phyloP scores from a whole-genome alignment of 2,888 invertebrate genomes.

The Thecocarcelia acutangulata region DNA sequence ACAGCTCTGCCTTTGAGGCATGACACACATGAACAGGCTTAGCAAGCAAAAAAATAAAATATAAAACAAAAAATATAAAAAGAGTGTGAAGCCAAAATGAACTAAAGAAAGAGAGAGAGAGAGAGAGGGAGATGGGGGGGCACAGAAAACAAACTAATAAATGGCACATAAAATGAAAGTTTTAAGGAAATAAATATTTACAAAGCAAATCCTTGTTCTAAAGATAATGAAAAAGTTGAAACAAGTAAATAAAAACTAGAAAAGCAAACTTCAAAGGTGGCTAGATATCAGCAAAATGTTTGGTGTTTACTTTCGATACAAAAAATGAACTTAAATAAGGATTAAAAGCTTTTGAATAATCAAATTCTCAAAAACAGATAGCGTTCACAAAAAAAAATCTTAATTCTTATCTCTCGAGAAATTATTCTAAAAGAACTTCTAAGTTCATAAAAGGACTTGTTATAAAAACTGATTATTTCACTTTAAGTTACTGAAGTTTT shows the following conservation, averaged over 20 bases:
- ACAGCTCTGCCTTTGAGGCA: conserved; percentile 58
- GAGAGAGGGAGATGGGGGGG: no score
- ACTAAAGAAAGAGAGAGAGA: background rate
- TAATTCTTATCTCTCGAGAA: no score
- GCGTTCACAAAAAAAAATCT: no score
- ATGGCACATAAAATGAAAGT: conserved; percentile 56
- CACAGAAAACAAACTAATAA: conserved; percentile 22
- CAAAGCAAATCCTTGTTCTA: conserved; percentile 43
- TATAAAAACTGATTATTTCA: no score
- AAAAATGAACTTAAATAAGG: no score
- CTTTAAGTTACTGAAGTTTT: no score
- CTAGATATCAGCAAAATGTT: conserved; percentile 1
- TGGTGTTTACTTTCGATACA: no score
- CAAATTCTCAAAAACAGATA: no score
- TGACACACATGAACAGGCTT: conserved; percentile 60
- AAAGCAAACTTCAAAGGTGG: conserved; percentile 6
- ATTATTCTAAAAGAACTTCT: no score
- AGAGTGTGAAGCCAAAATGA: background rate
- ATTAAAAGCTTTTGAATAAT: no score
- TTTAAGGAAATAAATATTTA: conserved; percentile 60
- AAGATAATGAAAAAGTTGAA: conserved; percentile 24
- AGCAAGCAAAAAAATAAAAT: conserved; percentile 25
- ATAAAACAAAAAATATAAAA: background rate
- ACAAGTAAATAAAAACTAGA: background rate
- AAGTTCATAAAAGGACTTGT: no score